Evolutionary conservation across 92 coral and sea anemone genomes (phyloP), one percentile per base, ranked within the genome.

Genomic region (Nematostella vectensis): DNA sequence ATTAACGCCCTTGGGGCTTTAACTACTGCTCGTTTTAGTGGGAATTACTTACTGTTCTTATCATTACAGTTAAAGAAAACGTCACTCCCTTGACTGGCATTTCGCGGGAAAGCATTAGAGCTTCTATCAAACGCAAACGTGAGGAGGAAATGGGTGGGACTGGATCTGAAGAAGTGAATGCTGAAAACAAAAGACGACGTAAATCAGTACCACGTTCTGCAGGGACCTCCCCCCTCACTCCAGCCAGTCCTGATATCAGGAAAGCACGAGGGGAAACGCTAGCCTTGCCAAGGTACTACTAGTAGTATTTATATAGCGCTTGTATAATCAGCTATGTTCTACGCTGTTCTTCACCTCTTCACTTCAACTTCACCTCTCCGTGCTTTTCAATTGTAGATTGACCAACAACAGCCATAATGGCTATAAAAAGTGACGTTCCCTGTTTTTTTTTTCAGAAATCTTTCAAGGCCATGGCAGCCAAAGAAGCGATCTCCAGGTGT

Each of bases 201-300:
- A 73, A 68, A 0, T 24, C 25, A 29, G 50, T 33, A 1, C 4
- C 25, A n/a, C 18, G 4, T 4, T 6, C 17, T 6, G 9, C 51
- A 10, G 42, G 54, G 36, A 65, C 86, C 2, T 27, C 48, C 21
- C 59, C 67, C 31, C 40, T 74, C 11, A 76, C 80, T 3, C 97
- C 97, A 15, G 97, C 89, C 0, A 89, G 89, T 55, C 89, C 97
- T 54, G 76, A 61, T 49, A 83, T 59, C 1, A 78, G 89, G 50
- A 76, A 74, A 49, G 75, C 82, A 0, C 55, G 97, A 50, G 95
- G 95, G 2, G 96, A 80, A 42, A 68, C 76, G 16, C 57, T 76
- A 28, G 51, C 67, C 17, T 50, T 89, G 47, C 96, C 96, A 48
- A 89, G 87, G 94, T 80, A 65, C 6, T n/a, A n/a, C n/a, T n/a